Conservation (phyloP, 2,888 invertebrate species). For the Hydrotaea diabolus region DNA sequence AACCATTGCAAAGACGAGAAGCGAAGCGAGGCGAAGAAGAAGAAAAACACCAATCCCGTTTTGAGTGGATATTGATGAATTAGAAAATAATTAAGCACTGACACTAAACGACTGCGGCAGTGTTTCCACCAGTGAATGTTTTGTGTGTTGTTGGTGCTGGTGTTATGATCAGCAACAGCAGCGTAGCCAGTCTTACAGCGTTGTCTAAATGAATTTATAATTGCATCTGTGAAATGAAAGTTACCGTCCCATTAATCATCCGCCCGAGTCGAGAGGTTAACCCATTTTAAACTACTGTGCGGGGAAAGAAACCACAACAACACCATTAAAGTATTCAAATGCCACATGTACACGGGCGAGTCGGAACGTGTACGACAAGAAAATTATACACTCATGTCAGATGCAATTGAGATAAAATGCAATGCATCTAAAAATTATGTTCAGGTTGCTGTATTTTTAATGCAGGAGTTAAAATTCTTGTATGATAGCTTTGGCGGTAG, state of each 20-base stretch:
- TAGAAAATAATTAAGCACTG: conserved; percentile 64
- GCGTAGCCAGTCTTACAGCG: neutral
- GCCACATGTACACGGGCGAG: too few species aligned
- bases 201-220: conserved; percentile 19
- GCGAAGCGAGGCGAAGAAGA: too few species aligned
- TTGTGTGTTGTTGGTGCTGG: too few species aligned
- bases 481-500: too few species aligned
- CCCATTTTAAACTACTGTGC: neutral
- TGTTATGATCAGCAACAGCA: neutral
- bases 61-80: conserved; percentile 59
- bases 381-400: conserved; percentile 23
- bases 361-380: conserved; percentile 1
- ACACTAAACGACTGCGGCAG: conserved; percentile 56
- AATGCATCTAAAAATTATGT: neutral
- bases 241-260: conserved; percentile 9
- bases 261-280: neutral
- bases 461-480: too few species aligned
- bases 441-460: neutral
- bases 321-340: conserved; percentile 1
- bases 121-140: neutral
- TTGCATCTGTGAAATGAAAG: conserved; percentile 10
- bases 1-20: too few species aligned
- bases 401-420: conserved; percentile 14
- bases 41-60: neutral
- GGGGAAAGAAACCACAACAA: too few species aligned